Conservation (phyloP, 2,797 vertebrate genomes). For the Artibeus jamaicensis region DNA sequence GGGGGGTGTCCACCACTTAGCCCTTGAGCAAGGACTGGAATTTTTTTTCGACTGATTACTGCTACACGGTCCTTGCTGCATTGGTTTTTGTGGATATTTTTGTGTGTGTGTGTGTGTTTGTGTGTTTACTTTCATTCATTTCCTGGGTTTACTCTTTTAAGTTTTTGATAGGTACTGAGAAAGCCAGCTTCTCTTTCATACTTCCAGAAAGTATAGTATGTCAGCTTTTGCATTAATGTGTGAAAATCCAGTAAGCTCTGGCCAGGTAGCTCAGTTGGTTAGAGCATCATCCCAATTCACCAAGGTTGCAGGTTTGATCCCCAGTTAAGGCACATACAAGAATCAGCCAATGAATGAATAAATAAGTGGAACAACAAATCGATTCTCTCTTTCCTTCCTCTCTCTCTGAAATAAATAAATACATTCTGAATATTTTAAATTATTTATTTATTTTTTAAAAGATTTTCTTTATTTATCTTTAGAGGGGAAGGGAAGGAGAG, state of each 20-base stretch:
- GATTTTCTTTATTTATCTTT: no score
- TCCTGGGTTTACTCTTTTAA: not conserved
- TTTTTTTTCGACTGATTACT: not conserved
- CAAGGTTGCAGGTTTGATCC: not conserved
- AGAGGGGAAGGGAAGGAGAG: no score
- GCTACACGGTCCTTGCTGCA: not conserved
- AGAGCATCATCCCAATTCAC: not conserved
- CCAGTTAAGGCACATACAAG: not conserved
- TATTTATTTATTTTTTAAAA: no score
- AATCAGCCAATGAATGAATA: not conserved
- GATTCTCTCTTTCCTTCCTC: not conserved
- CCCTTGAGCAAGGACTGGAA: not conserved
- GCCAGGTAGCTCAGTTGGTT: not conserved
- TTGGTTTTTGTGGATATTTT: not conserved
- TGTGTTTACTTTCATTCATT: not conserved
- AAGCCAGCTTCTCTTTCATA: not conserved
- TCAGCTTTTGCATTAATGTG: constrained; percentile 12
- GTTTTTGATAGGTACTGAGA: not conserved
- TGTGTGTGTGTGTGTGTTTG: no score
- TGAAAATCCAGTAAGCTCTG: not conserved
- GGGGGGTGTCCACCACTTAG: not conserved
- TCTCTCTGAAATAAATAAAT: not conserved
- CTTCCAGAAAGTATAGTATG: not conserved
- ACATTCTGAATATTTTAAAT: not conserved
- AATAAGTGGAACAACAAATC: not conserved